These are phyloP conservation scores for Drosophila mayri DNA, from an alignment of 1,140 invertebrate species.

Conservation along the genomic window DNA sequence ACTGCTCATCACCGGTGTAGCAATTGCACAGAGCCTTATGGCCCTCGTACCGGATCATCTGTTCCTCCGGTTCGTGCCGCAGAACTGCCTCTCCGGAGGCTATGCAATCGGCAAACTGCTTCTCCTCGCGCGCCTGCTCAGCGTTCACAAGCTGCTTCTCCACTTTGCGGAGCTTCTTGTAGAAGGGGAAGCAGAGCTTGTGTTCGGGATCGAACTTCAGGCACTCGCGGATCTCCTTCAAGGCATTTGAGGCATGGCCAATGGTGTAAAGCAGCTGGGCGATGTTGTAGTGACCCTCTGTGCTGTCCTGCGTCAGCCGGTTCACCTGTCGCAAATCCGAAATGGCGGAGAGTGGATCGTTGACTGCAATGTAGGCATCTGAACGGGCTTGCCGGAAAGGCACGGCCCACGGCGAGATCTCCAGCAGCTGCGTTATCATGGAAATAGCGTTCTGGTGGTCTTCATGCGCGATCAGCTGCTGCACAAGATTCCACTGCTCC, in stretches of 20 bases:
- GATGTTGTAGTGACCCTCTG: constrained; percentile 94
- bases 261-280: constrained; percentile 94
- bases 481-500: constrained; percentile 89
- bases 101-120: constrained; percentile 92
- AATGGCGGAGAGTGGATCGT: constrained; percentile 95
- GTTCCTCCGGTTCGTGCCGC: constrained; percentile 89
- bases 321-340: constrained; percentile 95
- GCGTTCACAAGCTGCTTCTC: constrained; percentile 93
- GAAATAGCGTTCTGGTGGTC: constrained; percentile 91
- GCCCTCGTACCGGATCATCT: constrained; percentile 91
- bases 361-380: constrained; percentile 91
- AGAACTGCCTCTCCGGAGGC: constrained; percentile 89
- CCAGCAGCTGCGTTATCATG: constrained; percentile 90
- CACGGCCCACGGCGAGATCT: constrained; percentile 96
- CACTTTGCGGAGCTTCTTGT: constrained; percentile 99
- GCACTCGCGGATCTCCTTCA: constrained; percentile 98
- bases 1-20: constrained; percentile 89
- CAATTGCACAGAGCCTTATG: constrained; percentile 91
- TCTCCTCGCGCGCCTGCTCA: constrained; percentile 88
- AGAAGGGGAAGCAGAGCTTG: constrained; percentile 97
- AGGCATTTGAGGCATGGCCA: constrained; percentile 95
- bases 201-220: constrained; percentile 99
- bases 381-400: constrained; percentile 93
- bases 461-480: constrained; percentile 88
- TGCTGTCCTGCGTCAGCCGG: constrained; percentile 96